phyloP scores from a whole-genome alignment of 2,797 vertebrate species.

The Tokudaia tokunoshimensis region DNA sequence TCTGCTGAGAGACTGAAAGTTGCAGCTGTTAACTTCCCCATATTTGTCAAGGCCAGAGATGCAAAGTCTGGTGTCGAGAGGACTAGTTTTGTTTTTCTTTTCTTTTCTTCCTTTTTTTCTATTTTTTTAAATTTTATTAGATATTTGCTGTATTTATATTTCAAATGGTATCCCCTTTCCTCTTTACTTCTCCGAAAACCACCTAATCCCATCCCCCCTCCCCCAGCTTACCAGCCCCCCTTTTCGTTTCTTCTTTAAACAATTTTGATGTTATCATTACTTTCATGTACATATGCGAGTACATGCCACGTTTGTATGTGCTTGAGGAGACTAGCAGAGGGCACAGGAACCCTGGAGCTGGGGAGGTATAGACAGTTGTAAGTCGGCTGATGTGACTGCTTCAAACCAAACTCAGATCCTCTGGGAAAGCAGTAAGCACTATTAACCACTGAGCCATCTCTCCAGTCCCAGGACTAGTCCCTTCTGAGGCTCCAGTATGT shows the following conservation, averaged over 20 bases:
- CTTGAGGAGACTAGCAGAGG: neutral
- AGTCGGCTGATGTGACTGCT: neutral
- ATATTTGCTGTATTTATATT: too few species aligned
- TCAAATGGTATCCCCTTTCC: too few species aligned
- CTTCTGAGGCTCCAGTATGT: neutral
- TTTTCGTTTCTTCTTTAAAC: neutral
- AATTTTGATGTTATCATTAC: neutral
- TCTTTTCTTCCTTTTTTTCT: too few species aligned
- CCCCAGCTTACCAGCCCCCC: too few species aligned
- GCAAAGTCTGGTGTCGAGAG: neutral
- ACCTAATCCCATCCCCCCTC: too few species aligned
- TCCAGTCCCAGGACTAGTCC: neutral
- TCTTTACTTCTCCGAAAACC: too few species aligned
- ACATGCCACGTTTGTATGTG: neutral
- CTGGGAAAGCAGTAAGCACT: neutral
- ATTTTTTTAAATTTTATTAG: too few species aligned
- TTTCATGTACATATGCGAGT: neutral
- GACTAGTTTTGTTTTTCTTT: neutral
- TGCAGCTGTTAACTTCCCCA: neutral
- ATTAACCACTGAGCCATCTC: neutral
- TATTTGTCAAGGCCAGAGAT: neutral
- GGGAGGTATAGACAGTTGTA: neutral
- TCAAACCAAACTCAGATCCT: neutral
- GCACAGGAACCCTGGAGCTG: too few species aligned
- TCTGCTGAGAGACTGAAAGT: neutral